Evolutionary conservation across 1,140 invertebrate genomes (phyloP), one percentile per base, ranked within the genome.

Genomic region (Orius insidiosus): DNA sequence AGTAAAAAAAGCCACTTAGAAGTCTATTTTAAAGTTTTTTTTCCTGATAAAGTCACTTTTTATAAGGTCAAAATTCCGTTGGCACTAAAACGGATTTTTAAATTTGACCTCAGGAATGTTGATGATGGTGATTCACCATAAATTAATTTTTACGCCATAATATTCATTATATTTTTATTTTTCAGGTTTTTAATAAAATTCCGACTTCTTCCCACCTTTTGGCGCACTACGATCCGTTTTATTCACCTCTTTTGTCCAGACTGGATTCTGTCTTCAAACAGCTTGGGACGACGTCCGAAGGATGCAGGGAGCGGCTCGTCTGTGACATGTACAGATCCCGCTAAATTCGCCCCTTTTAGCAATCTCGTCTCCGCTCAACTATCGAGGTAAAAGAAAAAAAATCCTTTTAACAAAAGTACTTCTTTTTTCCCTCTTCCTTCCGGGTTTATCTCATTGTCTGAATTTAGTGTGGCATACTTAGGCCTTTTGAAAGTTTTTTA

Each of bases 291-390:
- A 58, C 56, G 1, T 80, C 83, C 2, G 74, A 80, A 52, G 67
- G 68, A 0, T 88, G 84, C 58, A 68, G 71, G 46, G 80, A 86
- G 55, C 64, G 80, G 52, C 68, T 84, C 1, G 72, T 86, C 1
- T 88, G 83, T 59, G 76, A 74, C 48, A 75, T 86, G 68, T 88
- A 87, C 63, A 80, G 79, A 78, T 56, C 84, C 83, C 1, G 60
- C 67, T 16, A 70, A 70, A 49, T 85, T 78, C 55, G 74, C 78
- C 50, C 83, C 84, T 1, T 77, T 85, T 59, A 86, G 83, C 58
- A 87, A 86, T 63, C 67, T 85, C 33, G 68, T 87, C 4, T 86
- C 82, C 13, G 78, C 78, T 48, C 79, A 86, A 60, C 63, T 88
- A 9, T 85, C 81, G 69, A 84, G 82, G 84, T 88, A 65, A 36